These are phyloP conservation scores for Cataglyphis hispanica DNA, from an alignment of 1,140 invertebrate genomes.

Conservation along the genomic window DNA sequence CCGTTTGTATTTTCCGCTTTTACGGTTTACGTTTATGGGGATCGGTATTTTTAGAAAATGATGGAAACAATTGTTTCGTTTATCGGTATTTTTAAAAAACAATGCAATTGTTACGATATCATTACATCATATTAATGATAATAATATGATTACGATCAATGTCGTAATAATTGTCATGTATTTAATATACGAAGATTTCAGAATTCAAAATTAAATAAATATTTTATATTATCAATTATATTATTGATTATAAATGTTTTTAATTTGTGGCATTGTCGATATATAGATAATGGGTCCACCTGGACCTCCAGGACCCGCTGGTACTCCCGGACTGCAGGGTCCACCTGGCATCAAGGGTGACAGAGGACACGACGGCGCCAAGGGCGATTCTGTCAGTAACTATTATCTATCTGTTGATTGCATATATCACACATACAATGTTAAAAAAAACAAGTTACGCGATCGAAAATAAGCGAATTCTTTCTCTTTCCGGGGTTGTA, in stretches of 20 bases:
- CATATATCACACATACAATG: neutral
- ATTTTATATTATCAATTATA: neutral
- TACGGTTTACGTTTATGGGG: neutral
- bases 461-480: conserved; percentile 6
- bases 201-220: neutral
- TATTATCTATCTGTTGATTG: conserved; percentile 48
- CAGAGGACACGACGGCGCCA: conserved; percentile 93
- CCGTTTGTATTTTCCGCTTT: neutral
- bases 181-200: neutral
- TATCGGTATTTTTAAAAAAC: too few species aligned
- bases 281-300: conserved; percentile 92
- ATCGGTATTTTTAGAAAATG: neutral
- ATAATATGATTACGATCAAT: too few species aligned
- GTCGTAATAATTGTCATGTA: neutral
- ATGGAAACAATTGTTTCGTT: neutral
- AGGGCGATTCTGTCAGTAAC: conserved; percentile 94
- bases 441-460: conserved; percentile 4
- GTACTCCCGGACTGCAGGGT: conserved; percentile 91
- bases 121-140: too few species aligned
- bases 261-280: neutral
- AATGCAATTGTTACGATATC: too few species aligned
- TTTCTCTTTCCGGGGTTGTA: conserved; percentile 22
- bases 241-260: too few species aligned
- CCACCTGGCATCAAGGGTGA: conserved; percentile 96
- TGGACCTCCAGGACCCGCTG: conserved; percentile 93